Conservation (phyloP, 2,888 invertebrate species). For the Notocelia uddmanniana region DNA sequence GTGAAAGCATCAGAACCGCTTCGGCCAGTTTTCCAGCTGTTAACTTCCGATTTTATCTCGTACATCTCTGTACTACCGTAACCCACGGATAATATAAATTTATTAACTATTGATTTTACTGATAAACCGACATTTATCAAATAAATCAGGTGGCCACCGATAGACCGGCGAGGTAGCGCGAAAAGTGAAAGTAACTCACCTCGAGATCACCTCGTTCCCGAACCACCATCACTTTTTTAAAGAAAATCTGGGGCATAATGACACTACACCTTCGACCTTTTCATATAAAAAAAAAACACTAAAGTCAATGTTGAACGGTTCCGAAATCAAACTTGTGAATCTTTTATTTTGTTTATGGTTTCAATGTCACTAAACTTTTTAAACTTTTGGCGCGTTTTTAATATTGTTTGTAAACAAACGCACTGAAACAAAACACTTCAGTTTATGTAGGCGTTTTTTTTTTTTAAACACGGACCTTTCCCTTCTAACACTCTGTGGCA, state of each 20-base stretch:
- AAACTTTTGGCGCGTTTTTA: slow-evolving; percentile 12
- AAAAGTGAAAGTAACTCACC: slow-evolving; percentile 84
- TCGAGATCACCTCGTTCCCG: slow-evolving; percentile 77
- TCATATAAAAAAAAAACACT: slow-evolving; percentile 45
- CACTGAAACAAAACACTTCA: slow-evolving; percentile 20
- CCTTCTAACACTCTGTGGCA: slow-evolving; percentile 75
- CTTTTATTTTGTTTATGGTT: slow-evolving; percentile 29
- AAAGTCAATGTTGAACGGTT: slow-evolving; percentile 33
- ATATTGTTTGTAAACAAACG: slow-evolving; percentile 42
- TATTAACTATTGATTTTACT: slow-evolving; percentile 30
- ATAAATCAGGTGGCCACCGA: slow-evolving; percentile 49
- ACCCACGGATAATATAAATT: slow-evolving; percentile 21
- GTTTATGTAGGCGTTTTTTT: slow-evolving; percentile 32
- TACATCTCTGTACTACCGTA: slow-evolving; percentile 18
- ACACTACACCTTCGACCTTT: slow-evolving; percentile 61
- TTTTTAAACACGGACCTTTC: slow-evolving; percentile 69
- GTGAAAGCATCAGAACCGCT: slow-evolving; percentile 23
- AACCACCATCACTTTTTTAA: slow-evolving; percentile 84
- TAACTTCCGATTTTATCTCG: slow-evolving; percentile 8
- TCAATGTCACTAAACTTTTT: slow-evolving; percentile 40
- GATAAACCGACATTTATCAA: slow-evolving; percentile 31
- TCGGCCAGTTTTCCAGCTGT: slow-evolving; percentile 8
- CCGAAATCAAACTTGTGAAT: slow-evolving; percentile 35
- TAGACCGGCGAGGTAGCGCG: slow-evolving; percentile 55
- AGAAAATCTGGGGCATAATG: slow-evolving; percentile 83